Conservation (phyloP, 2,113 vertebrate genomes). For the Lophochroa leadbeateri region DNA sequence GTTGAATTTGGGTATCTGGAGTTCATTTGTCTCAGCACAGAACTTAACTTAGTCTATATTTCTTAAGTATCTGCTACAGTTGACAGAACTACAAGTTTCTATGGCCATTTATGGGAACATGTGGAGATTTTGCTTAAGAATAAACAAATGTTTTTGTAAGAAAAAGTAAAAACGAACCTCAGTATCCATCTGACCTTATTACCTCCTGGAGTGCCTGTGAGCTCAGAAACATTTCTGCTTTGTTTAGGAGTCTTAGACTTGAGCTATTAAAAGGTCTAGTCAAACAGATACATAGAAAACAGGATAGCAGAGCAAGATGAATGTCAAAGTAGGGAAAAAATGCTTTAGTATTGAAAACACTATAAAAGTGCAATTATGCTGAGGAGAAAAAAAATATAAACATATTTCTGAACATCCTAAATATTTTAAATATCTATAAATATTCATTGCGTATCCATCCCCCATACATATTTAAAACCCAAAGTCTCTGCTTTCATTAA, state of each 20-base stretch:
- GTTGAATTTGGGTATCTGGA: not conserved
- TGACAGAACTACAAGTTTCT: not conserved
- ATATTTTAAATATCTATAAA: conserved; percentile 67
- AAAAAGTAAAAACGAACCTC: not conserved
- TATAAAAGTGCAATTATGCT: conserved; percentile 39
- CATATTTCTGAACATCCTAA: conserved; percentile 46
- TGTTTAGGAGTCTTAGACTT: not conserved
- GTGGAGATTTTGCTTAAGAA: not conserved
- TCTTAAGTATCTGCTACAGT: not conserved
- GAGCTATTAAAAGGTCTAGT: not conserved
- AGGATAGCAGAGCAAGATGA: not conserved
- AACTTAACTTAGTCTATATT: not conserved
- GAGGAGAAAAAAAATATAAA: conserved; percentile 28
- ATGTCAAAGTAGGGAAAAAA: conserved; percentile 2
- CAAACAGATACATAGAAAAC: not conserved
- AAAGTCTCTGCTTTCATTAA: conserved; percentile 58
- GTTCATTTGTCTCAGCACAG: not conserved
- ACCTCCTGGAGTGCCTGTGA: not conserved
- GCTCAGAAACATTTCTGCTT: not conserved
- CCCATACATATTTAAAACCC: conserved; percentile 43
- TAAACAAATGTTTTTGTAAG: not conserved
- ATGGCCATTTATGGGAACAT: not conserved
- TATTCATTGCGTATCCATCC: conserved; percentile 53
- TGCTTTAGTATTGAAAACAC: conserved; percentile 5
- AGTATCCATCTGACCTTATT: not conserved